phyloP scores from a whole-genome alignment of 2,113 vertebrate genomes.

The Parotia lawesii region DNA sequence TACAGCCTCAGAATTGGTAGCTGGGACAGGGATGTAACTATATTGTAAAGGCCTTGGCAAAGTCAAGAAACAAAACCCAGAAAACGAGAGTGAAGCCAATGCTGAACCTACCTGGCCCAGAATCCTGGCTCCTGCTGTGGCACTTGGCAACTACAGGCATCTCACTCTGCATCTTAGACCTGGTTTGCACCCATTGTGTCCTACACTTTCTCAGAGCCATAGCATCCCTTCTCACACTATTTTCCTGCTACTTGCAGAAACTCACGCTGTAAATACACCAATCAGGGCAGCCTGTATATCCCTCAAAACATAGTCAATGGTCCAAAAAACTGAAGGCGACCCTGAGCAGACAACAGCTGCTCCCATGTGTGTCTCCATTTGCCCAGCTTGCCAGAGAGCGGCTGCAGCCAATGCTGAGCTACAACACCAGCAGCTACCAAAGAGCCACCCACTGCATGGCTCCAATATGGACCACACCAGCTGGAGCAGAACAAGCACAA shows the following conservation, averaged over 20 bases:
- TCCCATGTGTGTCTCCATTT: not conserved
- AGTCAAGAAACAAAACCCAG: not conserved
- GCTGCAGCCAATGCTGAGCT: not conserved
- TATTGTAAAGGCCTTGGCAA: not conserved
- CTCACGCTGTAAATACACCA: not conserved
- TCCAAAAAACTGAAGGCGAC: not conserved
- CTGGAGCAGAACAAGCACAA: not conserved
- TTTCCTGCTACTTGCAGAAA: not conserved
- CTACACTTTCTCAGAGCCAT: not conserved
- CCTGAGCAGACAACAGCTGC: not conserved
- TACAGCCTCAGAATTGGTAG: not conserved
- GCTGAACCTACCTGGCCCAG: not conserved
- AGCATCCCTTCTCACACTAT: not conserved
- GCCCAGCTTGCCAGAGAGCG: rapidly evolving
- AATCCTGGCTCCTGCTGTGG: not conserved
- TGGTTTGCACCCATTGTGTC: not conserved
- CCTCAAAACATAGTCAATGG: not conserved
- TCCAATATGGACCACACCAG: not conserved
- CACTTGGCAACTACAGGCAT: not conserved
- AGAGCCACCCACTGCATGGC: not conserved
- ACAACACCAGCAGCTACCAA: not conserved
- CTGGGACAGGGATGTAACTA: not conserved
- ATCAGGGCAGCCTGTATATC: not conserved
- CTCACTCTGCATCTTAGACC: not conserved
- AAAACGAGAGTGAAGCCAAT: not conserved